Percentiles rank a stretch among this genome's conserved stretches.
phyloP scores from a whole-genome alignment of 2,797 vertebrate species.

The Perodicticus potto region DNA sequence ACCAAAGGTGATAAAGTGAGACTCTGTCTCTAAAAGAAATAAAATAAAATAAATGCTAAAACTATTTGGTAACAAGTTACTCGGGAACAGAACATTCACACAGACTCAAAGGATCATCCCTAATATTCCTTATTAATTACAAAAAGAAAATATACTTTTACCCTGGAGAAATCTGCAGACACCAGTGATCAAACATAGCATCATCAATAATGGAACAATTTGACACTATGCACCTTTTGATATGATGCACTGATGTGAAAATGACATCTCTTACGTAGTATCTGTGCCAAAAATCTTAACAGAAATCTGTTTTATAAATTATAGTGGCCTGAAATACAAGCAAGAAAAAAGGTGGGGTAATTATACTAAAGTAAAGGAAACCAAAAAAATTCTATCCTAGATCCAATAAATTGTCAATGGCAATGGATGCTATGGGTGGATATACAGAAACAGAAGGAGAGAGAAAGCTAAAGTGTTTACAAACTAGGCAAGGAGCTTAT shows the following conservation, averaged over 20 bases:
- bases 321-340: background rate
- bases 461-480: background rate
- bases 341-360: background rate
- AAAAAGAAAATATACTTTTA: background rate
- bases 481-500: background rate
- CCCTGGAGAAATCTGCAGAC: background rate
- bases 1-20: no score
- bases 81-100: background rate
- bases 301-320: background rate
- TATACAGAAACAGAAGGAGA: background rate
- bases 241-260: background rate
- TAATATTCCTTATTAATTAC: background rate
- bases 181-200: background rate
- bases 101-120: background rate
- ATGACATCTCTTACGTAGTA: background rate
- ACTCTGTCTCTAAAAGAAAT: no score
- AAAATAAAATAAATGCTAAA: no score
- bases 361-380: background rate
- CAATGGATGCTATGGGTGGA: background rate
- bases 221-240: background rate
- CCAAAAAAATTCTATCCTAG: no score
- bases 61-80: background rate
- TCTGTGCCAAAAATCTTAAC: constrained; percentile 8
- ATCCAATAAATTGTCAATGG: no score
- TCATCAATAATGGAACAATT: background rate